Evolutionary conservation across 2,888 invertebrate species (phyloP).

Genomic region (Parnassius apollo): DNA sequence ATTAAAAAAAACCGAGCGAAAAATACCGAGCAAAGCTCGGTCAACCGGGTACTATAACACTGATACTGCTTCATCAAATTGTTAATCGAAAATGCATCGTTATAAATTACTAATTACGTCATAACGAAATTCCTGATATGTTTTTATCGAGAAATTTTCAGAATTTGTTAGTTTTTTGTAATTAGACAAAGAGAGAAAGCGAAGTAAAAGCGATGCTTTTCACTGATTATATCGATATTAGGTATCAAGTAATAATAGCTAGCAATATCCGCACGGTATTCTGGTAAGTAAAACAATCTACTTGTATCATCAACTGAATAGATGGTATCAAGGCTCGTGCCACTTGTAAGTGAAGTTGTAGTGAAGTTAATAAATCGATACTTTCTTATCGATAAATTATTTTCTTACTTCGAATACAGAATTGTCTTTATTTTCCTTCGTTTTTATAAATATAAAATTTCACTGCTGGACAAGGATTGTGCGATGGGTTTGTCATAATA

Average conservation of each 20-base stretch:
- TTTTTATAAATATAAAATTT: no score
- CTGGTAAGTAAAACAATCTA: constrained; percentile 75
- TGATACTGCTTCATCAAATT: no score
- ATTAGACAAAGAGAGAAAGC: constrained; percentile 37
- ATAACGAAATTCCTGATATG: no score
- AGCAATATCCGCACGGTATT: constrained; percentile 51
- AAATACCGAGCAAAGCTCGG: no score
- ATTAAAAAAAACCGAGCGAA: no score
- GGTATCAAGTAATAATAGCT: constrained; percentile 45
- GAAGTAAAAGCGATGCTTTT: constrained; percentile 42
- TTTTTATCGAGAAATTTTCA: no score
- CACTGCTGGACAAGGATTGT: no score
- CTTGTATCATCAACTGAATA: constrained; percentile 71
- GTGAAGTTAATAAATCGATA: constrained; percentile 49
- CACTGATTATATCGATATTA: constrained; percentile 48
- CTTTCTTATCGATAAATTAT: constrained; percentile 26
- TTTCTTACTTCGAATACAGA: constrained; percentile 6
- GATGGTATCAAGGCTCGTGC: constrained; percentile 76
- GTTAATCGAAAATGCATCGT: no score
- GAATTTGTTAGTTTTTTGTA: no score
- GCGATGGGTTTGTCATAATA: no score
- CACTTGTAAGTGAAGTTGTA: constrained; percentile 65
- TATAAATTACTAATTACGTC: no score
- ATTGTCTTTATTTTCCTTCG: constrained; percentile 7
- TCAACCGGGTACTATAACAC: no score